These are phyloP conservation scores for Drepana falcataria DNA, from an alignment of 2,888 invertebrate species.

Conservation along the genomic window DNA sequence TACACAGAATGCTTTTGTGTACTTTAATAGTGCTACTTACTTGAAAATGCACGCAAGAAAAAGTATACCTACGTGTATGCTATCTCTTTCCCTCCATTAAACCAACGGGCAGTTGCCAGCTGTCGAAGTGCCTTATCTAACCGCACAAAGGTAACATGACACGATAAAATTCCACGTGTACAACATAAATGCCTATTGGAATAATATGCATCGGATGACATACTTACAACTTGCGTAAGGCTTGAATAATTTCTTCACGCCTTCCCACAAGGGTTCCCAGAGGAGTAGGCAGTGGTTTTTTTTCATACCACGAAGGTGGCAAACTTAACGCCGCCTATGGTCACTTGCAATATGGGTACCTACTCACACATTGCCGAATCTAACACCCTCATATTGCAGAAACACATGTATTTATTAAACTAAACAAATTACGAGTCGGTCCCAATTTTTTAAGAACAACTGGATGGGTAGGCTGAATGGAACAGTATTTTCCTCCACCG, in stretches of 20 bases:
- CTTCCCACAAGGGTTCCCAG: too few species aligned
- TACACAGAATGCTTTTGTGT: neutral
- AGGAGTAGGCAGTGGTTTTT: too few species aligned
- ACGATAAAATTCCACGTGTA: constrained; percentile 36
- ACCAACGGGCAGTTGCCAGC: constrained; percentile 1
- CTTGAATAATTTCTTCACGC: too few species aligned
- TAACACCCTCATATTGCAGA: too few species aligned
- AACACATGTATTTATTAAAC: neutral
- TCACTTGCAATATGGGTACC: too few species aligned
- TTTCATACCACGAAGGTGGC: too few species aligned
- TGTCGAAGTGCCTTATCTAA: constrained; percentile 34
- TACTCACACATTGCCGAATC: too few species aligned
- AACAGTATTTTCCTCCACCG: constrained; percentile 6
- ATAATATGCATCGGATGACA: neutral
- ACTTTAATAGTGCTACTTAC: neutral
- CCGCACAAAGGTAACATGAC: constrained; percentile 38
- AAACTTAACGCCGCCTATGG: too few species aligned
- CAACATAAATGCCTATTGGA: neutral
- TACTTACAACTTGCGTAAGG: neutral
- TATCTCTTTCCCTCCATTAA: neutral
- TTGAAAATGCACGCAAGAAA: neutral
- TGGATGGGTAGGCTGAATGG: constrained; percentile 13
- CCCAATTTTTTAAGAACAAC: neutral
- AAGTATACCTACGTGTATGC: neutral
- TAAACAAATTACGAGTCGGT: too few species aligned